These are phyloP conservation scores for Cantharis rufa DNA, from an alignment of 2,888 invertebrate genomes.

Conservation along the genomic window DNA sequence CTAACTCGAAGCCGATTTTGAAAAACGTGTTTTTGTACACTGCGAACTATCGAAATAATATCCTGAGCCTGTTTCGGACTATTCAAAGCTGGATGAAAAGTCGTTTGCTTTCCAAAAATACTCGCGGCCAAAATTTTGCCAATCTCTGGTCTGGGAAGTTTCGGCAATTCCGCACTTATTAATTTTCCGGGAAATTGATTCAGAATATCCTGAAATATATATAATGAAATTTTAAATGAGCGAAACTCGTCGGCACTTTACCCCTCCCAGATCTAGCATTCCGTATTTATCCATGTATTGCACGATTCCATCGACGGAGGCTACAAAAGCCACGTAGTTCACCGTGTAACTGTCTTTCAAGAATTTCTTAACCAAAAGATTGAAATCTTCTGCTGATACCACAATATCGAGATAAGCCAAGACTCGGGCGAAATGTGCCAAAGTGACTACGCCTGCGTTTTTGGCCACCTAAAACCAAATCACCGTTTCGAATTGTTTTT, in stretches of 20 bases:
- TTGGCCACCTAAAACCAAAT: slow-evolving; percentile 66
- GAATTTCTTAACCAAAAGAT: slow-evolving; percentile 74
- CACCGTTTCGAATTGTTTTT: not conserved
- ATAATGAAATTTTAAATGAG: not conserved
- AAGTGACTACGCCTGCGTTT: slow-evolving; percentile 75
- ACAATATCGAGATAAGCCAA: slow-evolving; percentile 72
- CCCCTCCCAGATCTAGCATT: slow-evolving; percentile 62
- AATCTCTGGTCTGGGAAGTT: slow-evolving; percentile 69
- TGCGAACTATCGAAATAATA: slow-evolving; percentile 62
- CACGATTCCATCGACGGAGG: slow-evolving; percentile 68
- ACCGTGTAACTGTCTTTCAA: slow-evolving; percentile 76
- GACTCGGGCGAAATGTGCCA: slow-evolving; percentile 76
- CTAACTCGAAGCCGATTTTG: slow-evolving; percentile 67
- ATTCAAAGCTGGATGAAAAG: slow-evolving; percentile 65
- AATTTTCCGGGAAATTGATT: slow-evolving; percentile 66
- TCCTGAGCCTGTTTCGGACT: slow-evolving; percentile 58
- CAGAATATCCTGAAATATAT: slow-evolving; percentile 56
- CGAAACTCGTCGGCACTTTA: slow-evolving; percentile 44
- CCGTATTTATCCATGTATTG: slow-evolving; percentile 62
- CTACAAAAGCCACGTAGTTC: slow-evolving; percentile 77
- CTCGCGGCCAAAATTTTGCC: slow-evolving; percentile 58
- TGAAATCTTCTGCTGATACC: slow-evolving; percentile 72
- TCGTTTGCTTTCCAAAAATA: slow-evolving; percentile 60
- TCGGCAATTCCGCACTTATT: slow-evolving; percentile 70
- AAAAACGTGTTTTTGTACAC: slow-evolving; percentile 70